Base-by-base conservation (phyloP, 2,113 vertebrate species). In the Silurus glanis region DNA sequence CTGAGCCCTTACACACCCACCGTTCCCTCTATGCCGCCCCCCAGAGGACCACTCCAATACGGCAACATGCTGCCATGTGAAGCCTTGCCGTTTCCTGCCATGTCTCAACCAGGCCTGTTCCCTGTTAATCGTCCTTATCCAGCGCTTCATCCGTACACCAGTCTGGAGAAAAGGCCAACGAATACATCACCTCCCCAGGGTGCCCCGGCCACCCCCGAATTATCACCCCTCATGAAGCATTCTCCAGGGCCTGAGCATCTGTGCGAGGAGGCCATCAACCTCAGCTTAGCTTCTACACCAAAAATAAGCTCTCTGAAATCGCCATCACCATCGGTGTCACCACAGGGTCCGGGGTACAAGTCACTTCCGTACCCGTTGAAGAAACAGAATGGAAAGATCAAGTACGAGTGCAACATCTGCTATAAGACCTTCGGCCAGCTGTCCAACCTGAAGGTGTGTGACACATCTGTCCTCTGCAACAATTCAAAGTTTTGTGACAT, bases 391-490 rank as follows among this genome's bases (percentile, higher is more conserved):
- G 95, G 96, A 58, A 96, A 95, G 89, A 96, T 94, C 92, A 95
- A 96, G 61, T 97, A 97, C 0, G 91, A 97, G 78, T 97, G 97
- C 90, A 96, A 95, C 37, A 80, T 96, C 91, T 97, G 97, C 66
- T 55, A 93, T 45, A 98, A 97, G 93, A 96, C 92, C n/a, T 97
- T 98, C 0, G 94, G 97, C 66, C 97, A 98, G 87, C 95, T 97
- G 75, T 97, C 97, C 53, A 98, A 97, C 90, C 95, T 97, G 69
- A 97, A 97, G 96, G 97, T 97, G 93, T 82, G 85, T 88, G 13
- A 28, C 17, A 16, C 3, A n/a, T 9, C 23, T 45, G 13, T 23
- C 55, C n/a, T 84, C 23, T 67, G 19, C 19, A 64, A 17, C 5
- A 1, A 17, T 53, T 55, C 66, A 74, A 23, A 74, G n/a, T n/a